Evolutionary conservation across 2,797 vertebrate species (phyloP), one percentile per base, ranked within the genome.

Genomic region (Neopelma chrysocephalum): DNA sequence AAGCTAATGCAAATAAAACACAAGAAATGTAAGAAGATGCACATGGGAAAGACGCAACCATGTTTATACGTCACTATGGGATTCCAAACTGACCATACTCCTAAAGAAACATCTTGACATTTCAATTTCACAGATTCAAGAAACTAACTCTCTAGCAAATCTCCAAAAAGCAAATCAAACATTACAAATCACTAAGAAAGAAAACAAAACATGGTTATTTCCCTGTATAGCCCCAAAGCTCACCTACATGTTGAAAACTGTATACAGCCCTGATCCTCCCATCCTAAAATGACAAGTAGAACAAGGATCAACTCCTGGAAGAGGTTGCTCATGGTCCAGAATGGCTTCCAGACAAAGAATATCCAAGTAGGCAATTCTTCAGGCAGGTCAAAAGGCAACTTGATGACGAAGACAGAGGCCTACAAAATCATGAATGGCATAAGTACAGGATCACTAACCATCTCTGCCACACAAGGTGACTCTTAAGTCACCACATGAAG

Each of bases 21-120:
- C 36, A 62, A 26, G 14, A 72, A 54, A 58, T 19, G 1, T n/a
- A 70, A 42, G 36, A 71, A 36, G 40, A 68, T 18, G 56, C 18
- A 73, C 7, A 10, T 5, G 13, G 54, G 17, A 87, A 72, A 81
- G 42, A 50, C 31, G 51, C 6, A 10, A 18, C 38, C n/a, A 29
- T 2, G 3, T 38, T 31, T 79, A 36, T 11, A 43, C 0, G 0
- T 12, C 60, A 69, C 70, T 10, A 36, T 73, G 19, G 15, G 12
- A 81, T 54, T 73, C 56, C 50, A 87, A 69, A 69, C 21, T 20
- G 36, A 58, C 23, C 4, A 3, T 26, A 31, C 6, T 40, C 43
- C 34, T 5, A 36, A 72, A 72, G 50, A 58, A 87, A 64, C 23
- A 51, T 25, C 20, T 18, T 62, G 48, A 80, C 12, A 8, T 34